Percentiles rank a stretch among this genome's conserved stretches.
Evolutionary conservation across 2,797 vertebrate species (phyloP).

Genomic region (Esox masquinongy): DNA sequence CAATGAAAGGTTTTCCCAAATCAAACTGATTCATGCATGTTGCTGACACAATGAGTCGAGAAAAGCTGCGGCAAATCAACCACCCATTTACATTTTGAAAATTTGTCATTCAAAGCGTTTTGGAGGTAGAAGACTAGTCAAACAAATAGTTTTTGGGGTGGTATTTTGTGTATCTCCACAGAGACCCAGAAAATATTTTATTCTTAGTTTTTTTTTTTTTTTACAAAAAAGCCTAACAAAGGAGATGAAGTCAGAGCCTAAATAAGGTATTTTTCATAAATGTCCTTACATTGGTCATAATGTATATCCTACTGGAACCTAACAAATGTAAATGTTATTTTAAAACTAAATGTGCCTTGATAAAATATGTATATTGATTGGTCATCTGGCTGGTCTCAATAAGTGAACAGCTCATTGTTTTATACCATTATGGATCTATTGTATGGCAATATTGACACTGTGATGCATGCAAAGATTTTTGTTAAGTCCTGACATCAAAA

Average conservation of each 20-base stretch:
- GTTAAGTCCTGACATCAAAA: constrained; percentile 8
- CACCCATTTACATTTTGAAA: too few relatives aligned
- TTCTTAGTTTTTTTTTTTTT: neutral
- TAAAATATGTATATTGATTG: neutral
- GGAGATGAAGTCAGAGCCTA: neutral
- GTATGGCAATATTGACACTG: constrained; percentile 1
- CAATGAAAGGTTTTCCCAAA: too few relatives aligned
- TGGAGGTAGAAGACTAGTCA: too few relatives aligned
- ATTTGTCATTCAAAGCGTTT: too few relatives aligned
- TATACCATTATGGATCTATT: constrained; percentile 7
- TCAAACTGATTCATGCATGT: too few relatives aligned
- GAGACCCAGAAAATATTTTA: neutral
- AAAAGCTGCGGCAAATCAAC: too few relatives aligned
- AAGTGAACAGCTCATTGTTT: neutral
- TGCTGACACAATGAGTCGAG: too few relatives aligned
- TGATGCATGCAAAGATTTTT: constrained; percentile 4
- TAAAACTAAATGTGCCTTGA: neutral
- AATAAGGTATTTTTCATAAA: neutral
- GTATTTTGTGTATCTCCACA: neutral
- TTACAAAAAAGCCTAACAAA: neutral
- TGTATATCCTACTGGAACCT: neutral
- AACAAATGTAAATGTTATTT: neutral
- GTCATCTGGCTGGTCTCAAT: neutral
- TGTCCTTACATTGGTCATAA: neutral
- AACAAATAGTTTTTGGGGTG: too few relatives aligned